Conservation (phyloP, 2,888 invertebrate genomes). For the Nemurella pictetii region DNA sequence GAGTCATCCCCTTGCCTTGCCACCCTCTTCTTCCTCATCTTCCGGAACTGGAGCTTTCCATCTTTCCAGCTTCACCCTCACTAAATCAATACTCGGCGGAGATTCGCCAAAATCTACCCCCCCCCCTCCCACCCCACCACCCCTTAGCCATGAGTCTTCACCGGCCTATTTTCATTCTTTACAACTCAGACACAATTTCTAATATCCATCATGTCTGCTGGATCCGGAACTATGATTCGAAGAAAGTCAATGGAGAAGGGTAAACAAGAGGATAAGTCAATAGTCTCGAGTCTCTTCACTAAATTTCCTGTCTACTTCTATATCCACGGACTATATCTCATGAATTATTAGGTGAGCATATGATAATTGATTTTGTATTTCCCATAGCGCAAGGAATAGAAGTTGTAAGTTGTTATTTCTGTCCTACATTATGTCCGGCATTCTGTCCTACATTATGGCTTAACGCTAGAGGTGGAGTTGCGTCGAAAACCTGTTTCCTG, state of each 20-base stretch:
- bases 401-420: not conserved
- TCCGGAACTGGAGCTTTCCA: conserved; percentile 26
- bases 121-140: not conserved
- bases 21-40: conserved; percentile 30
- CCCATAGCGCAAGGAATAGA: not conserved
- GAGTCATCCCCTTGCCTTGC: not conserved
- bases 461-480: no score
- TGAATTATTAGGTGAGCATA: not conserved
- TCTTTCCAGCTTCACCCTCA: conserved; percentile 29
- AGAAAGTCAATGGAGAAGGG: not conserved
- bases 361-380: not conserved
- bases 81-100: conserved; percentile 33
- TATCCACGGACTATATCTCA: not conserved
- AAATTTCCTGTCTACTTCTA: not conserved
- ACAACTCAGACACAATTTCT: conserved; percentile 25
- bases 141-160: not conserved
- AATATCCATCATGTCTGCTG: not conserved
- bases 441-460: not conserved
- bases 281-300: not conserved
- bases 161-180: conserved; percentile 21
- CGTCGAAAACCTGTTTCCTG: not conserved
- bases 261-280: not conserved
- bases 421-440: no score
- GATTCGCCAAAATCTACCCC: conserved; percentile 31
- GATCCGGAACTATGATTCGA: not conserved